Evolutionary conservation across 2,113 vertebrate species (phyloP), one percentile per base, ranked within the genome.

Genomic region (Phalacrocorax brasilianus): DNA sequence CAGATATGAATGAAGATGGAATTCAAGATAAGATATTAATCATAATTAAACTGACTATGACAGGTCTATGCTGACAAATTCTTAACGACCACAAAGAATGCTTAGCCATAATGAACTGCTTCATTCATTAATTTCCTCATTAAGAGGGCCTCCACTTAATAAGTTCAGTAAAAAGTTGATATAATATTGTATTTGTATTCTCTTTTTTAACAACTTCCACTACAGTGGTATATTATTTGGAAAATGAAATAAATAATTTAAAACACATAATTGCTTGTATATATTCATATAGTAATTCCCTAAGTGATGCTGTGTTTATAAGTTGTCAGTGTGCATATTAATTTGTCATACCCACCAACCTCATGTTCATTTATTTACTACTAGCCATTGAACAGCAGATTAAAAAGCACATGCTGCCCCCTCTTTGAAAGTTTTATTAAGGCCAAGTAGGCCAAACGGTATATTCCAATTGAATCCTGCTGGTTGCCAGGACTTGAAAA

Each of bases 11-110:
- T 98, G 97, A 94, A 98, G 97, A 97, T 98, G 80, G 99, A 99
- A 99, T 99, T 98, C 98, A 97, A 98, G 98, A 99, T 99, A 98
- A 99, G 98, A 92, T 98, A 99, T 99, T 99, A 99, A 99, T 98
- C 97, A 98, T 99, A 99, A 99, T 99, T 99, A 99, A 98, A 98
- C 97, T 96, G 98, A 97, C 98, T 98, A 98, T 98, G 98, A 98
- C 98, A 98, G 98, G 98, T 99, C 98, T 98, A 98, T 97, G 97
- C 98, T 98, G 98, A 98, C 98, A 99, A 99, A 98, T 98, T 99
- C 98, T 98, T 99, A 99, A 99, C 98, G 95, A 99, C 98, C 98
- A 98, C 98, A 98, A 98, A 99, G 99, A 99, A 98, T 98, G 98
- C 98, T 97, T 98, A 98, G 98, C 99, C 98, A 98, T 99, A 99